These are phyloP conservation scores for Hyphantria cunea DNA, from an alignment of 1,140 invertebrate genomes.

Conservation along the genomic window DNA sequence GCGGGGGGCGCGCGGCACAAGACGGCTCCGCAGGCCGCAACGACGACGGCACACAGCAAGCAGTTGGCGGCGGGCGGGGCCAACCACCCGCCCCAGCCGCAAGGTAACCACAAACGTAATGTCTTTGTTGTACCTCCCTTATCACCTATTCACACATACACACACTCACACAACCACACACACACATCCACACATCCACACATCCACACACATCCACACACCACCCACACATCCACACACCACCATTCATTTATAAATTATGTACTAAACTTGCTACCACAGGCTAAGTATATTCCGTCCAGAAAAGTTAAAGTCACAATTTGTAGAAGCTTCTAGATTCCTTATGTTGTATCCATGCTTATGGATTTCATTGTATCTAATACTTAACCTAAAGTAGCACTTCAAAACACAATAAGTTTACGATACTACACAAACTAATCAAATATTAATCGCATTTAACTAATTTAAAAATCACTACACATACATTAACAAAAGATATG, in stretches of 20 bases:
- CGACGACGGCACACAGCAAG: conserved; percentile 92
- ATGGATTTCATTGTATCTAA: too few species aligned
- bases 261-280: too few species aligned
- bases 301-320: too few species aligned
- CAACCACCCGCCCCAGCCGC: conserved; percentile 86
- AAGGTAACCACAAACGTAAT: conserved; percentile 84
- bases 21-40: conserved; percentile 75
- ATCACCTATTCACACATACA: too few species aligned
- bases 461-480: background rate
- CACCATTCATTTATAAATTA: too few species aligned
- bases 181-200: background rate
- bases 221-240: background rate
- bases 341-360: too few species aligned
- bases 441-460: background rate
- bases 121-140: conserved; percentile 60
- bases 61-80: conserved; percentile 84
- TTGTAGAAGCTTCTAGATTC: too few species aligned
- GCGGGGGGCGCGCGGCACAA: conserved; percentile 54
- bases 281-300: too few species aligned
- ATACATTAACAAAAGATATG: background rate
- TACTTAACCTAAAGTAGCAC: too few species aligned
- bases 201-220: conserved; percentile 9
- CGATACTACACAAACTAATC: background rate
- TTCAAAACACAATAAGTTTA: too few species aligned
- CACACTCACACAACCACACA: background rate